Percentiles rank a stretch among this genome's conserved stretches.
Conservation (phyloP, 2,113 vertebrate genomes). For the Peromyscus leucopus region DNA sequence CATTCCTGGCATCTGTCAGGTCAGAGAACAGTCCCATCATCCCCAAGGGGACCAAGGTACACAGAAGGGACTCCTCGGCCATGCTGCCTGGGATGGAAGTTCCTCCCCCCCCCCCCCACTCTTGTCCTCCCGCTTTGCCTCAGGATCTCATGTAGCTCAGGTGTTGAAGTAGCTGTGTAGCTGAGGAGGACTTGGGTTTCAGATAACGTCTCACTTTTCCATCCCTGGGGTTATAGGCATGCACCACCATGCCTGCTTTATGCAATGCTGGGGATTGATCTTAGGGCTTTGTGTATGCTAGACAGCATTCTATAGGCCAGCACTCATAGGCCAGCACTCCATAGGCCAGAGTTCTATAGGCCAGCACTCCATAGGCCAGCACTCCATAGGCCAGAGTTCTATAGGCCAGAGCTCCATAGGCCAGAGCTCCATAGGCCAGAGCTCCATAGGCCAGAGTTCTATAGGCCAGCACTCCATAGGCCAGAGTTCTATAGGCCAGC, state of each 20-base stretch:
- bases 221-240: neutral
- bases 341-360: too few relatives aligned
- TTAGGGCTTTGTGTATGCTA: neutral
- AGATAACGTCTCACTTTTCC: neutral
- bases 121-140: neutral
- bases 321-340: neutral
- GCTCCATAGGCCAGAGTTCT: neutral
- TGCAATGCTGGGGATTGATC: neutral
- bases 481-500: rapidly evolving
- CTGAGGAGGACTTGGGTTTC: neutral
- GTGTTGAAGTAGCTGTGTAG: neutral
- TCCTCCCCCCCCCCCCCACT: neutral
- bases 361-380: rapidly evolving
- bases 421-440: neutral
- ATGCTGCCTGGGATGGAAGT: neutral
- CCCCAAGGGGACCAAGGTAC: neutral
- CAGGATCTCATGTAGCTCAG: neutral
- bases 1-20: neutral
- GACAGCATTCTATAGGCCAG: neutral
- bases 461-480: too few relatives aligned
- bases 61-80: neutral
- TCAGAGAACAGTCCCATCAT: neutral
- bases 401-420: neutral
- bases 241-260: neutral
- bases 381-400: neutral